Evolutionary conservation across 2,113 vertebrate genomes (phyloP).

Genomic region (Macaca nemestrina): DNA sequence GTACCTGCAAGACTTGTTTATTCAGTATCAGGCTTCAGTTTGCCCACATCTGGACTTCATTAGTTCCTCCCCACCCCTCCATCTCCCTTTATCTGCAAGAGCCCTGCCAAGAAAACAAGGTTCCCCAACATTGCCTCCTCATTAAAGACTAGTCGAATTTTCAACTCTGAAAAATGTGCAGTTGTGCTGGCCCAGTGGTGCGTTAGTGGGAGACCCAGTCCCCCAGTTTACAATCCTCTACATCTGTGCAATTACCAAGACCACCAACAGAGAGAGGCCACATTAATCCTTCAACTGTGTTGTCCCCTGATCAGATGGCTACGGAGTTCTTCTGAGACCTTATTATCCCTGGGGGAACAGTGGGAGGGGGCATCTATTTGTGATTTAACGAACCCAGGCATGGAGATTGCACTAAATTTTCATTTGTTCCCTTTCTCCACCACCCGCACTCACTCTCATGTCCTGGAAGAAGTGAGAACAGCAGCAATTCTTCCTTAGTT

Average conservation of each 20-base stretch:
- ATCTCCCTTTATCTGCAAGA: constrained; percentile 75
- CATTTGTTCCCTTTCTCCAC: neutral
- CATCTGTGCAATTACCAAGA: constrained; percentile 85
- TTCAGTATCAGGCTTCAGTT: constrained; percentile 74
- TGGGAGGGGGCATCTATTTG: constrained; percentile 48
- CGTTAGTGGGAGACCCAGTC: constrained; percentile 75
- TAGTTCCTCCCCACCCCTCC: constrained; percentile 69
- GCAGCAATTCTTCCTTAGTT: neutral
- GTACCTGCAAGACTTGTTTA: constrained; percentile 75
- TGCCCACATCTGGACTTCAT: constrained; percentile 85
- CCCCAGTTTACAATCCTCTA: constrained; percentile 84
- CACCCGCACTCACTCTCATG: rapidly evolving
- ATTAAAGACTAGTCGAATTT: constrained; percentile 80
- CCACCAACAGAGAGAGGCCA: constrained; percentile 85
- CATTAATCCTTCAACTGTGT: constrained; percentile 80
- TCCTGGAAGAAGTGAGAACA: neutral
- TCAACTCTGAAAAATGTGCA: constrained; percentile 69
- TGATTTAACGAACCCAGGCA: neutral
- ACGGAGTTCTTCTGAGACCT: constrained; percentile 64
- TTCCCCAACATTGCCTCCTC: constrained; percentile 79
- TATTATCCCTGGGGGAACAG: neutral
- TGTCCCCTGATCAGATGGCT: constrained; percentile 78
- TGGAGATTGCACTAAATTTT: neutral
- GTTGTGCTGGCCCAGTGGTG: constrained; percentile 73
- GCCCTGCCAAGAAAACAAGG: constrained; percentile 79